Conservation (phyloP, 1,140 invertebrate genomes). For the Augochlora pura region DNA sequence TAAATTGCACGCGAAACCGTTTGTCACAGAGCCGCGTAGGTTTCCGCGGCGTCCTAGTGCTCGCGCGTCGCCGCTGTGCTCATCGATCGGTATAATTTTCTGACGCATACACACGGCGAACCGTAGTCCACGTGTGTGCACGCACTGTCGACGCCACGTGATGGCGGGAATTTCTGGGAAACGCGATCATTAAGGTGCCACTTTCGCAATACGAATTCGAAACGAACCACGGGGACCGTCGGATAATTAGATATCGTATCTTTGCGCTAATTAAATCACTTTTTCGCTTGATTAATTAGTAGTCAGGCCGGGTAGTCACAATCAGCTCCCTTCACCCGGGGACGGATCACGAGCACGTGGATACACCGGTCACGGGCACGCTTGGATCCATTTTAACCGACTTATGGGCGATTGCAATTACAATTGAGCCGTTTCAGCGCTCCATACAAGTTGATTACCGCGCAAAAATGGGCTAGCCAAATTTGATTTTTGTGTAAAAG, state of each 20-base stretch:
- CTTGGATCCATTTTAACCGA: not conserved
- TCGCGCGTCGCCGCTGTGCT: not conserved
- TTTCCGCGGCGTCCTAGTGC: not conserved
- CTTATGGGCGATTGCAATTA: too few species aligned
- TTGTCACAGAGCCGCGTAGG: conserved; percentile 28
- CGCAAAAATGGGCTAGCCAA: too few species aligned
- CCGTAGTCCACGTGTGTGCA: conserved; percentile 13
- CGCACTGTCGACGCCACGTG: not conserved
- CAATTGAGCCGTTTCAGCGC: too few species aligned
- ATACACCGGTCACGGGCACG: not conserved
- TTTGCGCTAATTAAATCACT: conserved; percentile 60
- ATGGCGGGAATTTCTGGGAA: conserved; percentile 47
- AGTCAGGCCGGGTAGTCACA: conserved; percentile 15
- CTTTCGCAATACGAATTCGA: conserved; percentile 12
- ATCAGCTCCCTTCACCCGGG: not conserved
- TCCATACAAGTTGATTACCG: too few species aligned
- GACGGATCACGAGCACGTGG: conserved; percentile 16
- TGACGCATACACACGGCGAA: too few species aligned
- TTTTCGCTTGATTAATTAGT: conserved; percentile 60
- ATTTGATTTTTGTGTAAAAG: too few species aligned
- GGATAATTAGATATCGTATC: conserved; percentile 60
- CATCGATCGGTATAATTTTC: conserved; percentile 50
- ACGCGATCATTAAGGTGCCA: conserved; percentile 48
- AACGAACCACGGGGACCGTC: not conserved
- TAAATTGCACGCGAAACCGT: conserved; percentile 60